Evolutionary conservation across 2,113 vertebrate species (phyloP), one percentile per base, ranked within the genome.

Genomic region (Vulpes lagopus): DNA sequence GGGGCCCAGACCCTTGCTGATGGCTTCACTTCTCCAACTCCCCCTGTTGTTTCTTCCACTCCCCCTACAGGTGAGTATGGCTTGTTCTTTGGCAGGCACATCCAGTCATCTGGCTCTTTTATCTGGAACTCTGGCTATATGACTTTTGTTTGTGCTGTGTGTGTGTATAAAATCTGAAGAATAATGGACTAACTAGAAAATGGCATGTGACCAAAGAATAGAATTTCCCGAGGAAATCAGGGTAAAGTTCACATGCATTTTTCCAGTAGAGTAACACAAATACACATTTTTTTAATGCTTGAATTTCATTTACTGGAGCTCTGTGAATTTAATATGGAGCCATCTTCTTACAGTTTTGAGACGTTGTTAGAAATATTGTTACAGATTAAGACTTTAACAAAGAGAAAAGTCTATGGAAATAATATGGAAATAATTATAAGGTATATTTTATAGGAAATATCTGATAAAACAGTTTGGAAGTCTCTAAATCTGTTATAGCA

Each of bases 31-130:
- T 99, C 99, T 97, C 99, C 97, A 98, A 98, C 99, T 98, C 99
- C 99, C 99, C 99, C 99, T 98, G 99, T 99, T 98, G 99, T 99
- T 88, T 98, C 99, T 98, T 99, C 99, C 83, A 98, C 99, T 98
- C 99, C 99, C 98, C 98, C 99, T 95, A 32, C 99, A 99, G 99
- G 99, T 99, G 99, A 99, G 99, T 99, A 96, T 92, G 96, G 98
- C 98, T 98, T 88, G 69, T 79, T 94, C 88, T 16, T 78, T 73
- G 87, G 74, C 98, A 98, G 96, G 87, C 92, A 96, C 93, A 88
- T 80, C 67, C 67, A 87, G 64, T 65, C 84, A 69, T 89, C 85
- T 94, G 65, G 69, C 80, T 94, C 32, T 92, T 88, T 95, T 91
- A 43, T 73, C 71, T 98, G 19, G 69, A 96, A 51, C 32, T 60